phyloP scores from a whole-genome alignment of 2,113 vertebrate species.

The Sander lucioperca region DNA sequence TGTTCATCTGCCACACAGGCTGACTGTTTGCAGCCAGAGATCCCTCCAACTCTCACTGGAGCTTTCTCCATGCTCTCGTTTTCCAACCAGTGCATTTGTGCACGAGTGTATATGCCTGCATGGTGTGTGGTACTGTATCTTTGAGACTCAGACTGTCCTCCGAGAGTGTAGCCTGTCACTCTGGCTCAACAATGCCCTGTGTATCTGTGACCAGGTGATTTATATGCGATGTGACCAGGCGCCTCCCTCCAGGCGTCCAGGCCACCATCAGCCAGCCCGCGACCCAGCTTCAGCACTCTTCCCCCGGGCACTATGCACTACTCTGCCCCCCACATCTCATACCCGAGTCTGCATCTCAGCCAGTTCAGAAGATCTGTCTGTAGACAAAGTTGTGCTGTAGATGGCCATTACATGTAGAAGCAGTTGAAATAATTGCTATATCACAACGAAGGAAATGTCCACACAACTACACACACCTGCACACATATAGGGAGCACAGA shows the following conservation, averaged over 20 bases:
- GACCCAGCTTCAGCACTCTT: conserved; percentile 60
- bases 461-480: background rate
- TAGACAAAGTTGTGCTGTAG: background rate
- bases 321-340: conserved; percentile 52
- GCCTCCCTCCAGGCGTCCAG: conserved; percentile 45
- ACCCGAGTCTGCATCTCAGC: conserved; percentile 40
- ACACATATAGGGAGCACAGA: background rate
- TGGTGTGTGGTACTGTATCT: conserved; percentile 40
- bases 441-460: no score
- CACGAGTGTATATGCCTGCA: conserved; percentile 1
- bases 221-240: conserved; percentile 70
- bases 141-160: conserved; percentile 39
- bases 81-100: conserved; percentile 29
- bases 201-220: conserved; percentile 76
- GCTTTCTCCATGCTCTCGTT: conserved; percentile 38
- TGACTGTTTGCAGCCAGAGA: conserved; percentile 28
- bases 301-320: conserved; percentile 42
- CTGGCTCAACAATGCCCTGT: conserved; percentile 60
- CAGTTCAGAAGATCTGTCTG: conserved; percentile 13
- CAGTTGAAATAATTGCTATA: background rate
- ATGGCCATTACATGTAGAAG: background rate
- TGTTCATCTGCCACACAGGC: conserved; percentile 50
- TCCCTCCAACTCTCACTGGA: conserved; percentile 30
- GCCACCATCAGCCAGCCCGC: conserved; percentile 34
- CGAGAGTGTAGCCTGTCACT: conserved; percentile 58